A percentile compares a stretch with the other conserved stretches of the same genome.
These are phyloP conservation scores for Limnephilus rhombicus DNA, from an alignment of 2,888 invertebrate species.

Conservation along the genomic window DNA sequence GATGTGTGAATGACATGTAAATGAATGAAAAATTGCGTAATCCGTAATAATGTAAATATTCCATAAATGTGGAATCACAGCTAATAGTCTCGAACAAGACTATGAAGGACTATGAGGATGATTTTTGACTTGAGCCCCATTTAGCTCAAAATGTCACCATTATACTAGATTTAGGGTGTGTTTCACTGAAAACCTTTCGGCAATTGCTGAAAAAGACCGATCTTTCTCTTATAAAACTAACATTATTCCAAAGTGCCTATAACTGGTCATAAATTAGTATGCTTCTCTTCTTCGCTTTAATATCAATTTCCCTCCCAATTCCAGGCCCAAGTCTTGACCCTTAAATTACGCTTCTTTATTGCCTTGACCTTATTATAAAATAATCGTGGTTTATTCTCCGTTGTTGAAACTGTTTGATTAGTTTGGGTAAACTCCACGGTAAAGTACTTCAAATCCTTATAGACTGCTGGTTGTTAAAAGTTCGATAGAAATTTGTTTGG, in stretches of 20 bases:
- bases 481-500: background rate
- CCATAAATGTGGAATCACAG: background rate
- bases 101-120: too few species aligned
- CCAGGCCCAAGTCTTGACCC: background rate
- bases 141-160: constrained; percentile 3
- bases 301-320: background rate
- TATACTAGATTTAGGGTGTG: constrained; percentile 2
- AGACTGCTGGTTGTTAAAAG: background rate
- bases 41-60: too few species aligned
- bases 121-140: background rate
- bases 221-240: background rate
- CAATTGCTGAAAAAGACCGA: constrained; percentile 1
- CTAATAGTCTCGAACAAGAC: background rate
- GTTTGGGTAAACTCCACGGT: background rate
- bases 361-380: background rate
- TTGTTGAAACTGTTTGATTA: background rate
- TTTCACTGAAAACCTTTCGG: background rate
- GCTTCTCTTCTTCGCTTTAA: background rate
- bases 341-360: background rate
- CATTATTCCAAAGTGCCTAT: background rate
- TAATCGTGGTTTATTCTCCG: background rate
- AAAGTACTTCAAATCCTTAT: background rate
- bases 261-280: background rate
- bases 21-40: background rate
- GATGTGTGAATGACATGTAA: background rate